Base-by-base conservation (phyloP, 2,888 invertebrate genomes). In the Ectemnius continuus region DNA sequence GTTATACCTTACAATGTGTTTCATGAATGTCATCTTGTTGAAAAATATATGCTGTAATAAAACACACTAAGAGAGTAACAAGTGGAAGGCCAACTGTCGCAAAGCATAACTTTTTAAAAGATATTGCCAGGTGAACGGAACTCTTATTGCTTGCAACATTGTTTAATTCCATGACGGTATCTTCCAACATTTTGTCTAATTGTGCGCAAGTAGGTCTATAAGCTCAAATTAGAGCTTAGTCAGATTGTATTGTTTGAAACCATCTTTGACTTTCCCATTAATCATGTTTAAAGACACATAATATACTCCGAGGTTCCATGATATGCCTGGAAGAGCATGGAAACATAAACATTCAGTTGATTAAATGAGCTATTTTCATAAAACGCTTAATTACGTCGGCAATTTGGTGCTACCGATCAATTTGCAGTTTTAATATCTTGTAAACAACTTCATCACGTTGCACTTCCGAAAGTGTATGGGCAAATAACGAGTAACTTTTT, bases 1-100 rank as follows among this genome's bases (percentile, higher is more conserved):
- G 46, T 93, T 95, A 94, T 93, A 98, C 98, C 92, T 95, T 95
- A 93, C 98, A 98, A 92, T 97, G 97, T 83, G 97, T 97, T 93
- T 97, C 97, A 89, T 98, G 98, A 88, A 98, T 96, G 91, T 97
- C 97, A 92, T 97, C 96, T 92, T 95, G 95, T 92, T 97, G 97
- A 92, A 97, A 98, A 90, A 97, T 94, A 90, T 96, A 95, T 78
- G 97, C 97, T 83, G 97, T 96, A 90, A 96, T 92, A 91, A 98
- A 97, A 92, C 98, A 98, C 91, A 96, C 93, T 88, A 97, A 92
- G 89, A 98, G 93, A 87, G 97, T 95, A 89, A 95, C 92, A 88
- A 97, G 93, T 80, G 98, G 98, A 92, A 97, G 94, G 88, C 95
- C 94, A 74, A 97, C 95, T 70, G 97, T 96, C 82, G 95, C 92